These are phyloP conservation scores for Scaptomyza cyrtandrae DNA, from an alignment of 2,888 invertebrate species.

Conservation along the genomic window DNA sequence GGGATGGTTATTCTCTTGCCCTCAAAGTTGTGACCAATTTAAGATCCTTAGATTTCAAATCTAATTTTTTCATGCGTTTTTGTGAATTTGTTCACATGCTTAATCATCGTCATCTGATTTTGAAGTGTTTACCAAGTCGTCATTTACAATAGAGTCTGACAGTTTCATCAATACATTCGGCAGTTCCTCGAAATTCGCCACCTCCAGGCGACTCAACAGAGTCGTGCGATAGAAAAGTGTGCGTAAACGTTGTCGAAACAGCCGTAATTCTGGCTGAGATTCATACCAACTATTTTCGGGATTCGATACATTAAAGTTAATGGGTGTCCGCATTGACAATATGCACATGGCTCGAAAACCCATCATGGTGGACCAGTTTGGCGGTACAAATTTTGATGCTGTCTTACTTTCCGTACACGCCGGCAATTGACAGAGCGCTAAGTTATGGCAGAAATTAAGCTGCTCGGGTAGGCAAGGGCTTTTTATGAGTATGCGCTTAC, in stretches of 20 bases:
- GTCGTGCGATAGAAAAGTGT: constrained; percentile 77
- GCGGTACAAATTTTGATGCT: constrained; percentile 59
- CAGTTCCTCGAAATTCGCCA: constrained; percentile 87
- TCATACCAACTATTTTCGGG: constrained; percentile 19
- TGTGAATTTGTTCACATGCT: background rate
- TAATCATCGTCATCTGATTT: background rate
- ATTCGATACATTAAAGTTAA: background rate
- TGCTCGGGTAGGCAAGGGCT: constrained; percentile 20
- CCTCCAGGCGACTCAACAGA: constrained; percentile 76
- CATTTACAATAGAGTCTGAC: constrained; percentile 22
- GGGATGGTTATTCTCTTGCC: no score
- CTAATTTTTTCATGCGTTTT: background rate
- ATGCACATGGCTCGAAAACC: constrained; percentile 82
- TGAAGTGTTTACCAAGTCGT: no score
- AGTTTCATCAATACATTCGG: constrained; percentile 84
- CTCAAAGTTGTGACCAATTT: background rate
- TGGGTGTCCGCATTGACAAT: constrained; percentile 47
- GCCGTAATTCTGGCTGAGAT: constrained; percentile 50
- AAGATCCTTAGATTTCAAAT: background rate
- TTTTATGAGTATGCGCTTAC: constrained; percentile 2
- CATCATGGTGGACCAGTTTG: constrained; percentile 80
- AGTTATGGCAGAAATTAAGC: constrained; percentile 32
- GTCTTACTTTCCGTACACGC: background rate
- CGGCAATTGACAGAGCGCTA: constrained; percentile 33
- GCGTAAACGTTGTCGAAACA: constrained; percentile 76